Conservation (phyloP, 2,113 vertebrate species). For the Melospiza melodia region DNA sequence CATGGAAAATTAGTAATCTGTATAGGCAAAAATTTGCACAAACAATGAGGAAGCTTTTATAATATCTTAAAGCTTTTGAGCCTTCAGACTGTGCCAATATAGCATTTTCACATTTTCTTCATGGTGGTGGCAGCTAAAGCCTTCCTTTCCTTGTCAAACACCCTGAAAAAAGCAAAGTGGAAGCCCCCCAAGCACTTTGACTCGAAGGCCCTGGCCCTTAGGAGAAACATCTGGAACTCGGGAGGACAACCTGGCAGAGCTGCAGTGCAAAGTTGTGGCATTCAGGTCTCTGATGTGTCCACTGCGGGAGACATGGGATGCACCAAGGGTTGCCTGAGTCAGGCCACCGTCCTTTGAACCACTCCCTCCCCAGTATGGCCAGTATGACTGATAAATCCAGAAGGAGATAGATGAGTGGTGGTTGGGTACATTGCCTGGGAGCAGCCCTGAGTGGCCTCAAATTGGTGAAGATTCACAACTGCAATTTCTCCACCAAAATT, state of each 20-base stretch:
- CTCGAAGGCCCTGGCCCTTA: neutral
- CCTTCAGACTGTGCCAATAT: neutral
- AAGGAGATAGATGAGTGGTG: neutral
- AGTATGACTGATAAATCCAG: neutral
- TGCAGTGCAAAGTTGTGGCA: neutral
- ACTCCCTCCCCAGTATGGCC: neutral
- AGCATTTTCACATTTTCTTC: neutral
- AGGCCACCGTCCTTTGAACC: fast-evolving
- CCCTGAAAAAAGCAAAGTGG: neutral
- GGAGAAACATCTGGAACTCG: neutral
- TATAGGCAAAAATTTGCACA: neutral
- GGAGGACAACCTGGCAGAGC: neutral
- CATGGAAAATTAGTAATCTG: neutral
- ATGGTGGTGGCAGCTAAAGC: neutral
- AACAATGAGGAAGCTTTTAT: neutral
- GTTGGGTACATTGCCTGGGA: neutral
- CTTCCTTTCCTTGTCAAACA: neutral
- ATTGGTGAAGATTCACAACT: neutral
- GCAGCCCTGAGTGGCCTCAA: neutral
- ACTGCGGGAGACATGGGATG: fast-evolving
- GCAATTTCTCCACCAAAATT: neutral
- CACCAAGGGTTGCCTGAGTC: neutral
- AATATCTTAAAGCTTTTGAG: neutral
- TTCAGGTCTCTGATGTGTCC: neutral
- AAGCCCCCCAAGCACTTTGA: neutral